These are phyloP conservation scores for Scaptomyza hsui DNA, from an alignment of 1,140 invertebrate genomes.

Conservation along the genomic window DNA sequence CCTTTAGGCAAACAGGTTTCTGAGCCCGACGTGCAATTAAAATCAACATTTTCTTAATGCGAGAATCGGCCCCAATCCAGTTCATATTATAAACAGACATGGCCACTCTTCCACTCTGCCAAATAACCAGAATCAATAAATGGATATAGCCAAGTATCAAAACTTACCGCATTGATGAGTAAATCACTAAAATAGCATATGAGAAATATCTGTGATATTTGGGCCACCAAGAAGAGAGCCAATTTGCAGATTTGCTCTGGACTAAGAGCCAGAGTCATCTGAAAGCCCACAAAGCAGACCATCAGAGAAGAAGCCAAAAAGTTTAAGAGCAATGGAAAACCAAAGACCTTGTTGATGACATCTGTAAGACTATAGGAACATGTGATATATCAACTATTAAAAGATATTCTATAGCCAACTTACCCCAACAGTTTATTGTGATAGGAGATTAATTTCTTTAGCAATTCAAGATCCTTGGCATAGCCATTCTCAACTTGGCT, in stretches of 20 bases:
- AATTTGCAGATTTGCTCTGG: conserved; percentile 42
- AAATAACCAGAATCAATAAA: background rate
- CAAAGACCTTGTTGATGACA: conserved; percentile 65
- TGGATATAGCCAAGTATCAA: no score
- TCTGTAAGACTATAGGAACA: conserved; percentile 48
- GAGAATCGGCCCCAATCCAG: conserved; percentile 40
- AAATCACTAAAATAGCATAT: conserved; percentile 60
- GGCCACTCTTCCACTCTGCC: conserved; percentile 45
- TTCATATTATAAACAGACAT: conserved; percentile 57
- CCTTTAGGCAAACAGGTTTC: conserved; percentile 49
- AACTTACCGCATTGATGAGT: conserved; percentile 57
- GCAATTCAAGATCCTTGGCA: conserved; percentile 35
- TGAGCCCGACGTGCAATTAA: conserved; percentile 49
- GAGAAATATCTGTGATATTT: conserved; percentile 45
- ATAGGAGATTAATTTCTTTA: conserved; percentile 50
- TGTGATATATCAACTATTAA: background rate
- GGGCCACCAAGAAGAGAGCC: conserved; percentile 40
- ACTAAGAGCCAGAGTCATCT: conserved; percentile 55
- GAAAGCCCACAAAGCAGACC: conserved; percentile 73
- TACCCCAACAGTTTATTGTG: conserved; percentile 61
- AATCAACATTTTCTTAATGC: conserved; percentile 58
- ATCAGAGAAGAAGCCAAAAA: conserved; percentile 58
- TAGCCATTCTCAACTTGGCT: background rate
- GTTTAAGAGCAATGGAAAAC: conserved; percentile 59
- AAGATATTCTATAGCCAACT: background rate